Conservation (phyloP, 1,140 invertebrate genomes). For the Brachionus plicatilis region DNA sequence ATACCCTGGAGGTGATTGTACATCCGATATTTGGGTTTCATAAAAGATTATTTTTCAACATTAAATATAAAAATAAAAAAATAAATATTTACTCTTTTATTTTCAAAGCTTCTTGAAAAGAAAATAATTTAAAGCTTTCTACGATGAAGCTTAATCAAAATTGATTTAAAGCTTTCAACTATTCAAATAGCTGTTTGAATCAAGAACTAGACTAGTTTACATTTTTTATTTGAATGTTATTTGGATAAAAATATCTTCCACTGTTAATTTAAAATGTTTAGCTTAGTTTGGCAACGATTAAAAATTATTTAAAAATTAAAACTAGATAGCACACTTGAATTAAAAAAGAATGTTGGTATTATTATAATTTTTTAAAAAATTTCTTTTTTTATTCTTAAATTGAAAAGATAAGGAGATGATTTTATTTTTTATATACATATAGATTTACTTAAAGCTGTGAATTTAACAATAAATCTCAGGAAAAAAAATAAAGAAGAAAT, state of each 20-base stretch:
- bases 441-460: no score
- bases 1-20: slow-evolving; percentile 86
- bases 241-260: no score
- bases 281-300: no score
- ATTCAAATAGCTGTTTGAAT: not conserved
- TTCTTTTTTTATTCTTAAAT: not conserved
- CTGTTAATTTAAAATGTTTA: no score
- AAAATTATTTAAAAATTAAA: no score
- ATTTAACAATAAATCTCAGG: no score
- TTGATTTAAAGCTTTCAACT: not conserved
- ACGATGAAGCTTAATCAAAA: not conserved
- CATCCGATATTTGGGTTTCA: slow-evolving; percentile 81
- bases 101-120: not conserved
- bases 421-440: no score
- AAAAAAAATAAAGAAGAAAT: no score
- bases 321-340: no score
- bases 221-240: not conserved
- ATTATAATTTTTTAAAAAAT: not conserved
- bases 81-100: not conserved
- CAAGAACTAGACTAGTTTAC: not conserved
- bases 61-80: not conserved
- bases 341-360: no score
- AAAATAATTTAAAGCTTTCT: not conserved
- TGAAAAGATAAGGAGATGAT: no score
- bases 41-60: not conserved